Conservation (phyloP, 2,113 vertebrate genomes). For the Felis catus region DNA sequence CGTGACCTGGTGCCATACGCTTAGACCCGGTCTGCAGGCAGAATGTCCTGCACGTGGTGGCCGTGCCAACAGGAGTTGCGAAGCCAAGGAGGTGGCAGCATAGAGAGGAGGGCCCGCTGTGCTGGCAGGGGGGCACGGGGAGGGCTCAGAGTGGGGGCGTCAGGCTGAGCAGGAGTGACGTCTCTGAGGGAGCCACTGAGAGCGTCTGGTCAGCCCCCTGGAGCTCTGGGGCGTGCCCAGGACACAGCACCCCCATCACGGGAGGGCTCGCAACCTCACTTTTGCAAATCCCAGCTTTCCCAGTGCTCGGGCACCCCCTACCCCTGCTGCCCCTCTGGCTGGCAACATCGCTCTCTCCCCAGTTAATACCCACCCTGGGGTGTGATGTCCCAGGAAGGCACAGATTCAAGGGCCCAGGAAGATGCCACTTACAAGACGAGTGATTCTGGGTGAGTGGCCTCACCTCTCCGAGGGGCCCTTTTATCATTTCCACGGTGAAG, state of each 20-base stretch:
- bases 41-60: background rate
- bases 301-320: background rate
- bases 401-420: background rate
- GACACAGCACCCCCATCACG: background rate
- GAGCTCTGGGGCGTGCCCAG: background rate
- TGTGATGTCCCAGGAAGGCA: too few relatives aligned
- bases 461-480: background rate
- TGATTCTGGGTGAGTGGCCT: background rate
- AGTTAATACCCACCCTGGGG: too few relatives aligned
- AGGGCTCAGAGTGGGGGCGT: background rate
- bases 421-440: background rate
- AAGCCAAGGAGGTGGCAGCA: accelerated
- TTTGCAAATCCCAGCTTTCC: background rate
- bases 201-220: background rate
- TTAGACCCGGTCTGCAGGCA: background rate
- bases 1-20: accelerated
- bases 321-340: background rate
- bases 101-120: too few relatives aligned
- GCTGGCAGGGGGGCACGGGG: accelerated
- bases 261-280: background rate
- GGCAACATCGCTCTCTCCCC: background rate
- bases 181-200: background rate
- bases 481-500: background rate
- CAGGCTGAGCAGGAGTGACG: background rate
- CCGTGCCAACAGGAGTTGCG: accelerated